Evolutionary conservation across 2,888 invertebrate species (phyloP), one percentile per base, ranked within the genome.

Genomic region (Emmelina monodactyla): DNA sequence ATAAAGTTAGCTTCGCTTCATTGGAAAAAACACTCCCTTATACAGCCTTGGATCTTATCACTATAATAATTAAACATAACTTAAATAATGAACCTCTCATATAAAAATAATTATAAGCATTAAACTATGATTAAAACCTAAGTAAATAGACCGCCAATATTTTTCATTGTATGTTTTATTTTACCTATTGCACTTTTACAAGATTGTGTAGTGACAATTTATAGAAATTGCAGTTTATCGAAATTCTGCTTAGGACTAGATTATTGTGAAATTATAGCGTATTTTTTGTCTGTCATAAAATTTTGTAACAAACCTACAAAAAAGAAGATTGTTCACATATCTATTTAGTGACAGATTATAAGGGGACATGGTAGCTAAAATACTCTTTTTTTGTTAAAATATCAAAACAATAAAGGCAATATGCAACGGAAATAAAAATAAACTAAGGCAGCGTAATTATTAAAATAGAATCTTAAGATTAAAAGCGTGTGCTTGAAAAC

Each of bases 21-120:
- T 58, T 58, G 55, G 49, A 59, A 67, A 65, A 69, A 71, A 75
- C 62, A 73, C 71, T 68, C 71, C 72, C 53, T 54, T 53, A 76
- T 78, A 79, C 79, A 79, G 79, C 78, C 79, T 76, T 78, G 75
- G 69, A 72, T 62, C 72, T 76, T 78, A 78, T 47, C 48, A 50
- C 69, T 75, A 73, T 62, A 72, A n/a, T n/a, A n/a, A 69, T 67
- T 70, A 73, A 64, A 51, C 44, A 44, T 68, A 76, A 76, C 73
- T 76, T 76, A 78, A 75, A 72, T 61, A 64, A 65, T 65, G 64
- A 75, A 69, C 38, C 69, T 57, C 75, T 75, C 71, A 64, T 73
- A 72, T 64, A 73, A 76, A 76, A 52, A 55, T 53, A 54, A 51
- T 51, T 47, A 50, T 63, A 65, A 63, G 57, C 61, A 65, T 61